Evolutionary conservation across 2,113 vertebrate species (phyloP), one percentile per base, ranked within the genome.

Genomic region (Platysternon megacephalum): DNA sequence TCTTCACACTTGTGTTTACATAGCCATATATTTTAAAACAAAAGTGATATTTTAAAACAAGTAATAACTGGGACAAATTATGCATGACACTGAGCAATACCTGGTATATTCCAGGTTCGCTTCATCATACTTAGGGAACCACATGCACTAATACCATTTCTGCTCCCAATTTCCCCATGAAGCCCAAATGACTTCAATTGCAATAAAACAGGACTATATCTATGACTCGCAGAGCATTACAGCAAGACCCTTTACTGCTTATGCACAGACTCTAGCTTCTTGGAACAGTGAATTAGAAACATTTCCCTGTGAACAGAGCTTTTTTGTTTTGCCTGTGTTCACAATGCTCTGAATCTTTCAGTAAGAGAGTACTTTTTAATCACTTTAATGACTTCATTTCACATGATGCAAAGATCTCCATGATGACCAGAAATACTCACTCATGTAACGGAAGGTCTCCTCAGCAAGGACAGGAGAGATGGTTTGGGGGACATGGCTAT

Each of bases 381-480:
- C 53, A 39, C 8, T 14, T 42, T 44, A 35, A 5, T n/a, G 39
- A 79, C 84, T 92, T 88, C 28, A 87, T 61, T 87, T 84, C 72
- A 90, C 1, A 2, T 49, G 58, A 49, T 80, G 14, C 24, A 81
- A 79, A 82, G 48, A 4, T 29, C 19, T 32, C 29, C 5, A 11
- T 5, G 29, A 86, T 49, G 49, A 78, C 19, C 86, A 90, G 79
- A 61, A 21, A 48, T 46, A 98, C 99, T 98, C 95, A 99, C 99
- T 99, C 99, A 99, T 99, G 98, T 99, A 99, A 98, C 51, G 98
- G 97, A 99, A 99, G 16, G 99, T 98, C 91, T 99, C 99, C 94
- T 99, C 98, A 2, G 99, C 98, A 94, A 95, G 97, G 95, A 98
- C 88, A 8, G 99, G 98, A 88, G 99, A 98, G 92, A 99, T 93